A percentile compares a stretch with the other conserved stretches of the same genome.
phyloP scores from a whole-genome alignment of 2,888 invertebrate genomes.

The Lomographa bimaculata region DNA sequence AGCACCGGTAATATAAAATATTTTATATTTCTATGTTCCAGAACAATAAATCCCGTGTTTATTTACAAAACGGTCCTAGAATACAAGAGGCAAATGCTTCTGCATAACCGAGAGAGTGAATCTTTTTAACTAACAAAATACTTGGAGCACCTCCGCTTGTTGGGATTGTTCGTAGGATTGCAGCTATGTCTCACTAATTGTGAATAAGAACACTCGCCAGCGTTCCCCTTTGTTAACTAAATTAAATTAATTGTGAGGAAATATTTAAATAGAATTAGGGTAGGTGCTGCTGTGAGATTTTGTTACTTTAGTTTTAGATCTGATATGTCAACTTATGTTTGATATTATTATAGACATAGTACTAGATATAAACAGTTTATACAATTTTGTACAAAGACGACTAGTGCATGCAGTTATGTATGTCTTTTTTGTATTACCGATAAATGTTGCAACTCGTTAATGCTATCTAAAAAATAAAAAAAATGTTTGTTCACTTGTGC shows the following conservation, averaged over 20 bases:
- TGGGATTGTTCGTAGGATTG: constrained; percentile 60
- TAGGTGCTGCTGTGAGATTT: constrained; percentile 3
- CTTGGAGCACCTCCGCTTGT: constrained; percentile 42
- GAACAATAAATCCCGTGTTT: too few species aligned
- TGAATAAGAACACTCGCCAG: constrained; percentile 56
- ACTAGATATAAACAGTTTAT: too few species aligned
- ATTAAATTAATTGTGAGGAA: constrained; percentile 78
- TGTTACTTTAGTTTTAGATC: constrained; percentile 6
- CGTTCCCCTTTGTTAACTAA: constrained; percentile 71
- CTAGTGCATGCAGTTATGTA: too few species aligned
- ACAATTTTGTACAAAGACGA: too few species aligned
- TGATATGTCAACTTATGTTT: too few species aligned
- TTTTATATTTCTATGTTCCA: too few species aligned
- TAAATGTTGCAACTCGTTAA: too few species aligned
- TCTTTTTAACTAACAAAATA: constrained; percentile 39
- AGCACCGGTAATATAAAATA: too few species aligned
- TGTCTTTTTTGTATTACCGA: too few species aligned
- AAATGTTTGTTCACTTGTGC: too few species aligned
- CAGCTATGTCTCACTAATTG: constrained; percentile 71
- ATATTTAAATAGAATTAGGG: constrained; percentile 66
- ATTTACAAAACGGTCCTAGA: constrained; percentile 2
- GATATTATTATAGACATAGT: too few species aligned
- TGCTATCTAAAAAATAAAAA: too few species aligned
- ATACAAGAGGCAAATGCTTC: constrained; percentile 28
- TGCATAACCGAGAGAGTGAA: constrained; percentile 34